A percentile compares a stretch with the other conserved stretches of the same genome.
Evolutionary conservation across 1,140 invertebrate species (phyloP).

Genomic region (Drosophila punjabiensis): DNA sequence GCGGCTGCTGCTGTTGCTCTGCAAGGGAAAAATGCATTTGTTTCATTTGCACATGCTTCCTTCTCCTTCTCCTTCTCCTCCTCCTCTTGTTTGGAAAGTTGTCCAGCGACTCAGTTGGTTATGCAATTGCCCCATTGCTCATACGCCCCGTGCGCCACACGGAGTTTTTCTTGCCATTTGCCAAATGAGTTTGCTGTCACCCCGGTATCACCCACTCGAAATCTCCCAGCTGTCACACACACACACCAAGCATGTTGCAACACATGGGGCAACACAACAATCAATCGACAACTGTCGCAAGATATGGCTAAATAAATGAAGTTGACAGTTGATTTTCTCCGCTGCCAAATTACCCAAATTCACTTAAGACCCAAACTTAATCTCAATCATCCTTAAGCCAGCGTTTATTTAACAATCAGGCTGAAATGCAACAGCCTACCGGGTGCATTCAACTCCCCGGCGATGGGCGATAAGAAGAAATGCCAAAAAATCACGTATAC

Average conservation of each 20-base stretch:
- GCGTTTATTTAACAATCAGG: conserved; percentile 32
- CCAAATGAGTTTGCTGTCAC: conserved; percentile 60
- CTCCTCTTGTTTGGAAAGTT: conserved; percentile 56
- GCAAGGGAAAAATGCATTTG: conserved; percentile 67
- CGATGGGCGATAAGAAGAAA: conserved; percentile 76
- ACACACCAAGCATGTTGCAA: conserved; percentile 7
- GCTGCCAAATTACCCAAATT: conserved; percentile 10
- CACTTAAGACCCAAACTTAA: conserved; percentile 1
- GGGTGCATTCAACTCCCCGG: conserved; percentile 65
- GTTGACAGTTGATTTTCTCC: conserved; percentile 12
- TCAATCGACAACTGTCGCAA: conserved; percentile 42
- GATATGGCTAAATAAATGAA: conserved; percentile 13
- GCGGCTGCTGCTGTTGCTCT: conserved; percentile 64
- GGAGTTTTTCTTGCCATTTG: conserved; percentile 50
- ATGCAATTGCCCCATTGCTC: conserved; percentile 58
- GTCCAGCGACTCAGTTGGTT: conserved; percentile 33
- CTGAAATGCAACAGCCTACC: conserved; percentile 53
- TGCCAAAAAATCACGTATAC: conserved; percentile 81
- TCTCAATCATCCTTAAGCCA: conserved; percentile 22
- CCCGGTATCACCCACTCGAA: conserved; percentile 53
- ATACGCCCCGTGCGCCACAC: conserved; percentile 56
- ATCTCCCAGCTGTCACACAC: conserved; percentile 49
- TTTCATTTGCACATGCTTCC: conserved; percentile 37
- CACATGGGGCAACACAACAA: conserved; percentile 16
- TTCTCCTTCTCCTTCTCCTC: conserved; percentile 41